Conservation (phyloP, 2,888 invertebrate species). For the Rotaria sp. region DNA sequence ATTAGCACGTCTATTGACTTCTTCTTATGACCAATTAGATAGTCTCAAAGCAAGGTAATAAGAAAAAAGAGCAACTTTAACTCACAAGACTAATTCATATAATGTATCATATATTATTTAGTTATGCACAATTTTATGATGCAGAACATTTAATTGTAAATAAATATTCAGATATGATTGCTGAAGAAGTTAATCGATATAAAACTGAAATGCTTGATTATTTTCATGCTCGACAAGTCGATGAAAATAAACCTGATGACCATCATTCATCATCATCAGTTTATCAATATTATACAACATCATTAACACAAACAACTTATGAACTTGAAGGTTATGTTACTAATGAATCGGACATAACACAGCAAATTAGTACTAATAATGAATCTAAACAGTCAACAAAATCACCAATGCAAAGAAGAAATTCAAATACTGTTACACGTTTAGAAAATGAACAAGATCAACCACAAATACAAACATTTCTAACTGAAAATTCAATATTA, state of each 20-base stretch:
- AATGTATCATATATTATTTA: background rate
- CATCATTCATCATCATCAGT: background rate
- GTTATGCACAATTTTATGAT: constrained; percentile 31
- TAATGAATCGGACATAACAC: background rate
- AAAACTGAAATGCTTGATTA: background rate
- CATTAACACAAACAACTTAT: background rate
- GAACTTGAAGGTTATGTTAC: background rate
- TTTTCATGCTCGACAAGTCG: background rate
- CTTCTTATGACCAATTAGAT: constrained; percentile 31
- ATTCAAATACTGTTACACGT: background rate
- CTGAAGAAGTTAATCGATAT: constrained; percentile 29
- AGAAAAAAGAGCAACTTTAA: too few relatives aligned
- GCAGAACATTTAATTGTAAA: background rate
- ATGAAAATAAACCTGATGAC: background rate
- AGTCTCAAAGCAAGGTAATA: constrained; percentile 33
- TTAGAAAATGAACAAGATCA: background rate
- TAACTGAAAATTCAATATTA: background rate
- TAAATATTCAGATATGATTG: background rate
- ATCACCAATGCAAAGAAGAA: background rate
- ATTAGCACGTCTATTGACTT: background rate
- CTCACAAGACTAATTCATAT: background rate
- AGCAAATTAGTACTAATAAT: background rate
- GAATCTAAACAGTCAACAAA: background rate
- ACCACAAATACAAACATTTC: background rate
- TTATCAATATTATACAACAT: background rate